Evolutionary conservation across 2,888 invertebrate species (phyloP).

Genomic region (Incurvaria masculella): DNA sequence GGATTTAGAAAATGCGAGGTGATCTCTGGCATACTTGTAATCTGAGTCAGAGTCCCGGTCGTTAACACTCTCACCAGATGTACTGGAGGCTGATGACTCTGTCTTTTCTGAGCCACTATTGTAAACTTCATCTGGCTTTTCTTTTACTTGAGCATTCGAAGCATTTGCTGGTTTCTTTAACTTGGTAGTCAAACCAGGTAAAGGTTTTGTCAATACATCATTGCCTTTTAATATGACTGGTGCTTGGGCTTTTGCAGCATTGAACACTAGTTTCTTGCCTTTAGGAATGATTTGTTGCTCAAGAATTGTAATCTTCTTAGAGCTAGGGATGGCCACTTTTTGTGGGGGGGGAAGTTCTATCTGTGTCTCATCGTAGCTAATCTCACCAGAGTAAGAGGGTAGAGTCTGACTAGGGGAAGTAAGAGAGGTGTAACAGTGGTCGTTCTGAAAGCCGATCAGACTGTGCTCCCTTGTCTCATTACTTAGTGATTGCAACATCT

Average conservation of each 20-base stretch:
- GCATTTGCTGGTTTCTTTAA: not conserved
- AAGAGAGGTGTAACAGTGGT: slow-evolving; percentile 77
- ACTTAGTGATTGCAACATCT: slow-evolving; percentile 48
- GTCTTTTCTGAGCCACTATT: slow-evolving; percentile 46
- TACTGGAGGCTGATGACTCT: slow-evolving; percentile 47
- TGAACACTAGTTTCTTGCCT: slow-evolving; percentile 43
- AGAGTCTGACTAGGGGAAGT: slow-evolving; percentile 59
- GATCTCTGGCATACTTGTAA: slow-evolving; percentile 43
- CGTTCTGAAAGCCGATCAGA: slow-evolving; percentile 67
- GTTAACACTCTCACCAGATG: slow-evolving; percentile 53
- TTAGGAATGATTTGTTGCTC: slow-evolving; percentile 51
- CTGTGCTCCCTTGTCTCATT: slow-evolving; percentile 51
- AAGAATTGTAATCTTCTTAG: slow-evolving; percentile 49
- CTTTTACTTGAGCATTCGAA: not conserved
- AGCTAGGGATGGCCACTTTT: slow-evolving; percentile 36
- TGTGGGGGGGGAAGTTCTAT: slow-evolving; percentile 39
- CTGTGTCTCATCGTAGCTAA: slow-evolving; percentile 36
- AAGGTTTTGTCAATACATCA: slow-evolving; percentile 38
- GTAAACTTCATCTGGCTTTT: slow-evolving; percentile 26
- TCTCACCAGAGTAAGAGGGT: slow-evolving; percentile 30
- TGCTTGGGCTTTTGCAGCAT: slow-evolving; percentile 33
- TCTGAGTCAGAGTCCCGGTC: slow-evolving; percentile 64
- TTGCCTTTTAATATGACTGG: slow-evolving; percentile 38
- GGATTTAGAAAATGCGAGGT: slow-evolving; percentile 8
- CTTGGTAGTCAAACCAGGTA: slow-evolving; percentile 29